Base-by-base conservation (phyloP, 2,797 vertebrate species). In the Sebastes taczanowskii region DNA sequence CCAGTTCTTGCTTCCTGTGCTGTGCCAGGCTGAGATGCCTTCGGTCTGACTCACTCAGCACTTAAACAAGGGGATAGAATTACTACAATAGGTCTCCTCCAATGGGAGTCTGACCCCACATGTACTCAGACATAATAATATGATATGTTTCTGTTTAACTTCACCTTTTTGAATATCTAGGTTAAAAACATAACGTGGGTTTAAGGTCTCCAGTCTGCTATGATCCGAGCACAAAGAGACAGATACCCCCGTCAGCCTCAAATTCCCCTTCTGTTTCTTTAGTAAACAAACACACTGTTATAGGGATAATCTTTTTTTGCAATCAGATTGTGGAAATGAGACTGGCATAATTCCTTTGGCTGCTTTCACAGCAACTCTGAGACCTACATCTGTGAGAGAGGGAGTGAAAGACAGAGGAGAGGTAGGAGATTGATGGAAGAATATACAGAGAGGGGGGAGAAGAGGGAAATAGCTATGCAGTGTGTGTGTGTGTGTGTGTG, bases 1-100 rank as follows among this genome's bases (percentile, higher is more conserved):
- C 35, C 74, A 63, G 52, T 74, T 75, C 77, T 78, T 89, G 80
- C 76, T 89, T 90, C 86, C 87, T 90, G 83, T 84, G 88, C 87
- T 91, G 46, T 49, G 90, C 86, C 89, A 90, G 86, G 70, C 90
- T 84, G 75, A 93, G 89, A 93, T 94, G 86, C 94, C 91, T 94
- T 86, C 89, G 53, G 78, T 83, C 81, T 95, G 94, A 94, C 83
- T 94, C 93, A 94, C 88, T 85, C 81, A 75, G 71, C 85, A 83
- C 78, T 90, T 88, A 67, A 87, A 89, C 80, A 92, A 88, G 83
- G 68, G 83, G 87, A 91, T 81, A 77, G 77, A 82, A 77, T 87
- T 63, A 80, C 82, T 55, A 82, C 86, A 91, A 90, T 88, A 84
- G 83, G 64, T 82, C 81, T 87, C 82, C 76, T 81, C 79, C 69